phyloP scores from a whole-genome alignment of 1,140 invertebrate species.

The Protaetia brevitarsis region DNA sequence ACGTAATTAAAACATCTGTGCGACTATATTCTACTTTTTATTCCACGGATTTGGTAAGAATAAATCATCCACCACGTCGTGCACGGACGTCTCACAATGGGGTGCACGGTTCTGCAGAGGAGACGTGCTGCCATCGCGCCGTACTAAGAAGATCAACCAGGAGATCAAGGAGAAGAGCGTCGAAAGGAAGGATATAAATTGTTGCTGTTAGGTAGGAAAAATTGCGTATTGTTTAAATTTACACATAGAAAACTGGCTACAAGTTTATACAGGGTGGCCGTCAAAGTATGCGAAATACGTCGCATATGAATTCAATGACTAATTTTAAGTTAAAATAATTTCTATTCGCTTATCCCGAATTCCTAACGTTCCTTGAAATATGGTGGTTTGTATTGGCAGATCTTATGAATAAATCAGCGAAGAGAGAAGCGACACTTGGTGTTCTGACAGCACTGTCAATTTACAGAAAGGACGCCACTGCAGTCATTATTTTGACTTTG shows the following conservation, averaged over 20 bases:
- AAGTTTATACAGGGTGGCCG: background rate
- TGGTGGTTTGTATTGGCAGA: too few relatives aligned
- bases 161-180: conserved; percentile 96
- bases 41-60: background rate
- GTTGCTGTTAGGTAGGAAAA: conserved; percentile 79
- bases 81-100: conserved; percentile 70
- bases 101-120: conserved; percentile 97
- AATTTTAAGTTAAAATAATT: too few relatives aligned
- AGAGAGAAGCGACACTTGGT: too few relatives aligned
- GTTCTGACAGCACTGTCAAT: too few relatives aligned
- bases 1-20: too few relatives aligned
- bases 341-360: too few relatives aligned
- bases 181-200: conserved; percentile 99
- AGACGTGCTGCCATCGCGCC: conserved; percentile 93
- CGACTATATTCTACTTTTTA: background rate
- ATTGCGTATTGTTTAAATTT: background rate
- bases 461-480: too few relatives aligned
- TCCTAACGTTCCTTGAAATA: too few relatives aligned
- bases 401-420: too few relatives aligned
- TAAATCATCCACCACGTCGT: conserved; percentile 35
- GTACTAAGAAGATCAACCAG: conserved; percentile 96
- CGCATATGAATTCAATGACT: too few relatives aligned
- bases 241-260: background rate
- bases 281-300: background rate
- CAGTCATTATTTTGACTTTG: too few relatives aligned